Base-by-base conservation (phyloP, 2,113 vertebrate genomes). In the Pangasianodon gigas region DNA sequence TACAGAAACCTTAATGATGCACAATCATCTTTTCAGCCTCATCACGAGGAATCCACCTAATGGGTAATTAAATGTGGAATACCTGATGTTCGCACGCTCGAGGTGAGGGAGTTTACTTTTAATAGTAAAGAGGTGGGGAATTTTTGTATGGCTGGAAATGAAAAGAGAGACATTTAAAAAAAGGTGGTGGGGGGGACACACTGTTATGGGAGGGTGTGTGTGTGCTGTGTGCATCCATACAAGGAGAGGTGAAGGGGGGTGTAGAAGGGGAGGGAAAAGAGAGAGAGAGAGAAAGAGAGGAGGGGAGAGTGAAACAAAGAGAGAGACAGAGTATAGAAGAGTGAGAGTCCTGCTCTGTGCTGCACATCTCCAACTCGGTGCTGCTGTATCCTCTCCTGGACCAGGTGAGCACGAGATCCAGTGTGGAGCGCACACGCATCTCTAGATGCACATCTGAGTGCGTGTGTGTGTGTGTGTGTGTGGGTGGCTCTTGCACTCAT, bases 191-290 rank as follows among this genome's bases (percentile, higher is more conserved):
- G 51, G 51, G n/a, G 54, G 26, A 21, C 77, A 82, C 81, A 83
- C 52, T 52, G 37, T 51, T 87, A 44, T 90, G 91, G 89, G 92
- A 75, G 14, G 87, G 93, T 81, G 48, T 60, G 1, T 41, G 92
- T 90, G 91, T 92, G 93, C 92, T 94, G 91, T 92, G 93, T 93
- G 91, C 93, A 93, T 93, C 95, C 96, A 95, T 96, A 96, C 95
- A 96, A 94, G 95, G 96, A 96, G 91, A 94, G 91, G 94, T 88
- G 92, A 92, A 92, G 89, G 83, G 92, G 91, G 87, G 83, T 79
- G 94, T 90, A 92, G 92, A 92, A 93, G 93, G 92, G 93, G 93
- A 89, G 93, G 92, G 93, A 92, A 92, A 90, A 92, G 87, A 75
- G 71, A 91, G 87, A 71, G 91, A 90, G 91, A 88, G 65, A 88